phyloP scores from a whole-genome alignment of 2,113 vertebrate species.

The Piprites chloris region DNA sequence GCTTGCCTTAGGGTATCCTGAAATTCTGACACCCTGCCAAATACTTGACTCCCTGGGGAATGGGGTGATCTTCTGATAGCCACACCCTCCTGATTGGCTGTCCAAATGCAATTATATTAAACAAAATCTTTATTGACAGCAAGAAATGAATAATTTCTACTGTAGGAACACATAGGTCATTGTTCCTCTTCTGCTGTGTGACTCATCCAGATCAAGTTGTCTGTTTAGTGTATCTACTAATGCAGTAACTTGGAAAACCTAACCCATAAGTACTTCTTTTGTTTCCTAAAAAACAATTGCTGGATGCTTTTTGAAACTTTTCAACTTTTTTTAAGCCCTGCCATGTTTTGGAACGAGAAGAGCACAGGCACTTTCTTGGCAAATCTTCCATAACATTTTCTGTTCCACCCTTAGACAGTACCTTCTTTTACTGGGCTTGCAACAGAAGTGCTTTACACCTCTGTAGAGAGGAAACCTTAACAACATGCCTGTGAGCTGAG shows the following conservation, averaged over 20 bases:
- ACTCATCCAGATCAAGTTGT: slow-evolving; percentile 14
- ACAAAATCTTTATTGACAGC: slow-evolving; percentile 29
- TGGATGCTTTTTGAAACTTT: neutral
- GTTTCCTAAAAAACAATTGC: slow-evolving; percentile 44
- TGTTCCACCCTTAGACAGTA: slow-evolving; percentile 30
- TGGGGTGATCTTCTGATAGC: slow-evolving; percentile 20
- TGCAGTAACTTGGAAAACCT: slow-evolving; percentile 8
- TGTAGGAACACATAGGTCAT: slow-evolving; percentile 63
- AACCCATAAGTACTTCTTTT: slow-evolving; percentile 34
- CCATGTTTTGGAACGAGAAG: neutral
- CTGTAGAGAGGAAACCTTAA: neutral
- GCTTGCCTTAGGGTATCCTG: slow-evolving; percentile 31
- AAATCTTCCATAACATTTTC: slow-evolving; percentile 27
- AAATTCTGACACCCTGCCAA: neutral
- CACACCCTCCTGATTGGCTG: slow-evolving; percentile 27
- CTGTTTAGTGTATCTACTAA: neutral
- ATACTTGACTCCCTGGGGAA: neutral
- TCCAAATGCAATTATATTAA: slow-evolving; percentile 15
- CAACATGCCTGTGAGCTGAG: neutral
- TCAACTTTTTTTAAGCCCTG: neutral
- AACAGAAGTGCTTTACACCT: slow-evolving; percentile 33
- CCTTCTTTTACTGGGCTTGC: slow-evolving; percentile 14
- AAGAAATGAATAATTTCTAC: slow-evolving; percentile 7
- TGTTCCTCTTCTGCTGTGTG: slow-evolving; percentile 42
- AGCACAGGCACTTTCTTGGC: slow-evolving; percentile 43